Conservation (phyloP, 2,113 vertebrate genomes). For the Terrapene triunguis region DNA sequence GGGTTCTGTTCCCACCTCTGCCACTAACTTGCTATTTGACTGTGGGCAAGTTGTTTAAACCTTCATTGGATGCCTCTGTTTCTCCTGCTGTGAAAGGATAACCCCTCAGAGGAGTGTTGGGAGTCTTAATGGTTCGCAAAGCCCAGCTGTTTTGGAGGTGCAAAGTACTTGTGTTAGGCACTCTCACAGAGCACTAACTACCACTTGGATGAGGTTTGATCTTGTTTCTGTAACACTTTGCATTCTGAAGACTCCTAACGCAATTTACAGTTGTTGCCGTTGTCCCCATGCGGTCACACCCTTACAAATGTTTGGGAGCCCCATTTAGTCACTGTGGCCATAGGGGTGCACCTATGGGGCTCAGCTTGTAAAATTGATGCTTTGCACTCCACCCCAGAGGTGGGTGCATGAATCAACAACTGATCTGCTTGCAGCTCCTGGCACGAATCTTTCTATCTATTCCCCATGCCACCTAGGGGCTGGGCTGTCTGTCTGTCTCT, state of each 20-base stretch:
- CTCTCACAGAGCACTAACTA: too few relatives aligned
- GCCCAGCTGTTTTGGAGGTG: neutral
- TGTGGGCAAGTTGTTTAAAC: neutral
- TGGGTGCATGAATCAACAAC: neutral
- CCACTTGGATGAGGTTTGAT: neutral
- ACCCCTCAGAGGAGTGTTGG: neutral
- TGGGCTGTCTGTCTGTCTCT: neutral
- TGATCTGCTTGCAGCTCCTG: neutral
- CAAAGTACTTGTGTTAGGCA: neutral
- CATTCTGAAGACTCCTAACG: neutral
- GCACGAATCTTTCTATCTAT: neutral
- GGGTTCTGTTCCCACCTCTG: neutral
- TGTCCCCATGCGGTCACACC: neutral
- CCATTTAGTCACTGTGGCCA: neutral
- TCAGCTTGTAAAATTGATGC: neutral
- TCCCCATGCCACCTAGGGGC: neutral
- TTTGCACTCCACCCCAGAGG: neutral
- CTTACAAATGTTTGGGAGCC: neutral
- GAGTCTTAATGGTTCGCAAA: neutral
- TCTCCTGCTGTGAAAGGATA: neutral
- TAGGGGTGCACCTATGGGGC: neutral
- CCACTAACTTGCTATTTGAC: neutral
- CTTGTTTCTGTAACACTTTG: neutral
- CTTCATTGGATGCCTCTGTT: neutral
- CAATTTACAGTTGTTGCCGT: neutral